Evolutionary conservation across 1,140 invertebrate genomes (phyloP).

Genomic region (Macrosteles quadrilineatus): DNA sequence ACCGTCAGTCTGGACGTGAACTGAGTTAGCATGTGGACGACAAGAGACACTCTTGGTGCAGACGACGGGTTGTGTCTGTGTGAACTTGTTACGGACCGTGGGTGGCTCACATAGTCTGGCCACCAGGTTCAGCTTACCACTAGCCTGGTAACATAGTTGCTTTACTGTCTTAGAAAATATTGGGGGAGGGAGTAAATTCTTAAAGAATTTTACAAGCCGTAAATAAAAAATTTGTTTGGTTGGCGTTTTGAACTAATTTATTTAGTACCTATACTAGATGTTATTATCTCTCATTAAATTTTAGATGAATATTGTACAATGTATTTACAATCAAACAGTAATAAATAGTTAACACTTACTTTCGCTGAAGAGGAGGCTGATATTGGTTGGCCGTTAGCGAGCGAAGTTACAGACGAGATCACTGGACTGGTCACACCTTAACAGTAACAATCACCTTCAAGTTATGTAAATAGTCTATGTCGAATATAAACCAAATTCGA

Average conservation of each 20-base stretch:
- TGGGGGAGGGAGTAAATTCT: too few relatives aligned
- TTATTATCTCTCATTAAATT: neutral
- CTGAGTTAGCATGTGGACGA: slow-evolving; percentile 66
- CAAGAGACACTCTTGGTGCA: slow-evolving; percentile 75
- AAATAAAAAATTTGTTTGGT: too few relatives aligned
- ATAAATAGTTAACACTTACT: slow-evolving; percentile 40
- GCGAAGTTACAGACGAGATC: slow-evolving; percentile 74
- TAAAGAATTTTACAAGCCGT: too few relatives aligned
- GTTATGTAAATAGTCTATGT: neutral
- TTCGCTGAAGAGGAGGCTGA: too few relatives aligned
- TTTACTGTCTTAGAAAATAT: too few relatives aligned
- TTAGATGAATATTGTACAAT: neutral
- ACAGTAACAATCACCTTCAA: neutral
- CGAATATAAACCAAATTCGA: neutral
- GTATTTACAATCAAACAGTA: slow-evolving; percentile 26
- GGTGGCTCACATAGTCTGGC: slow-evolving; percentile 61
- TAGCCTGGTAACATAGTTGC: slow-evolving; percentile 5
- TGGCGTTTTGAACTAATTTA: too few relatives aligned
- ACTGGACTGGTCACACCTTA: slow-evolving; percentile 52
- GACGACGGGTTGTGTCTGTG: slow-evolving; percentile 71
- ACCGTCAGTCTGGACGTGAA: slow-evolving; percentile 56
- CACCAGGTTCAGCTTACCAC: neutral
- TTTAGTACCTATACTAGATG: slow-evolving; percentile 9
- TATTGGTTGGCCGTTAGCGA: slow-evolving; percentile 58
- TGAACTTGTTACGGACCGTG: slow-evolving; percentile 72